Base-by-base conservation (phyloP, 2,888 invertebrate species). In the Muschampia plurimacula region DNA sequence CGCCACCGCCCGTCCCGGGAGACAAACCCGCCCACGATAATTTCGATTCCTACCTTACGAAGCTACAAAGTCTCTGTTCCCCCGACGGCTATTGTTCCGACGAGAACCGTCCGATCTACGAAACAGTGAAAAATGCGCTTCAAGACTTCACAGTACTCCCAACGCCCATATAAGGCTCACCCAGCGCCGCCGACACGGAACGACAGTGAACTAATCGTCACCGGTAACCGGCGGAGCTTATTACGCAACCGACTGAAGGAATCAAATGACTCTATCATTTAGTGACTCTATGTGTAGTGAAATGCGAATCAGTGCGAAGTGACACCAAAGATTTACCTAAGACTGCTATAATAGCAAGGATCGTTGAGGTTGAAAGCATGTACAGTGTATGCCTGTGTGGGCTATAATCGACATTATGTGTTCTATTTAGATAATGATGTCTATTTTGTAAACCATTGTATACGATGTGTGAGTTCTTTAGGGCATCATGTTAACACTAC, bases 101-200 rank as follows among this genome's bases (percentile, higher is more conserved):
- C 83, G 97, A 97, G 80, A 97, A 97, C 88, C 96, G 97, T 75
- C 97, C 98, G 41, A 96, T 98, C 76, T 98, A 98, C 91, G 98
- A 98, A 86, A 97, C 98, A 55, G 98, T 98, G 74, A 98, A 98
- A 93, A 97, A 97, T 84, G 98, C 98, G 79, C 96, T 98, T 80
- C 98, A 98, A 89, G 98, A 98, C 93, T 98, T 98, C 88, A 97
- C 98, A 81, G 97, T 98, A 77, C 95, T 98, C 85, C 97, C 98
- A 41, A 98, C 98, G 79, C 97, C 98, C 83, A 97, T 98, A 95
- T 98, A 97, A 97, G 94, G 91, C 83, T 90, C 92, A 84, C 90
- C 85, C 76, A 92, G 93, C 93, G 89, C 92, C 93, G 93, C 91
- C 91, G 93, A 93, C 57, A 77, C 88, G 69, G 92, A 93, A 80